These are phyloP conservation scores for Procambarus virginalis DNA, from an alignment of 1,140 invertebrate species.

Conservation along the genomic window DNA sequence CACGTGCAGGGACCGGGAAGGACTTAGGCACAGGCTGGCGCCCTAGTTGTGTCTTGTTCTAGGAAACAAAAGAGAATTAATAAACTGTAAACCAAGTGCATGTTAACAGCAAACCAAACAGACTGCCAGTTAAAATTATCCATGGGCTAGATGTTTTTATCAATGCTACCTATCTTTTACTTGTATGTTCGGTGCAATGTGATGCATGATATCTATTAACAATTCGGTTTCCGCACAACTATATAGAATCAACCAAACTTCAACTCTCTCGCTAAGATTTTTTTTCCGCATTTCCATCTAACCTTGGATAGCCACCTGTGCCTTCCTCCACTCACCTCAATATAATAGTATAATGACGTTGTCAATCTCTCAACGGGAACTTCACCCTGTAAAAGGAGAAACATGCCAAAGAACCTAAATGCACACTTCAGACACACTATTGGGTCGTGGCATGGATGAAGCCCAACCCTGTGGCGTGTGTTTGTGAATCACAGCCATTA, in stretches of 20 bases:
- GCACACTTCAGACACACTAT: conserved; percentile 8
- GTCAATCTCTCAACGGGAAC: conserved; percentile 60
- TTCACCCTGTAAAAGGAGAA: conserved; percentile 55
- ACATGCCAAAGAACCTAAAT: conserved; percentile 48
- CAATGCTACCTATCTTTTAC: not conserved
- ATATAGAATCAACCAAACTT: conserved; percentile 34
- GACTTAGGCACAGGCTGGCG: conserved; percentile 4
- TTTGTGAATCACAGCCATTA: not conserved
- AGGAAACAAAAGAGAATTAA: not conserved
- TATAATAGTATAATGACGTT: conserved; percentile 55
- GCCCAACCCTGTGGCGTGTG: conserved; percentile 1
- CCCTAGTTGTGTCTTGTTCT: conserved; percentile 17
- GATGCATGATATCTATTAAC: not conserved
- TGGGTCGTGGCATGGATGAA: not conserved
- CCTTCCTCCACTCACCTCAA: conserved; percentile 57
- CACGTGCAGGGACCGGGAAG: conserved; percentile 1
- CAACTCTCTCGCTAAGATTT: not conserved
- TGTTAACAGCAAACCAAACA: conserved; percentile 18
- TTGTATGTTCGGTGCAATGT: not conserved
- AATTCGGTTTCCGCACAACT: conserved; percentile 27
- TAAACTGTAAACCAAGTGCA: conserved; percentile 22
- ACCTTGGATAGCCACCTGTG: conserved; percentile 52
- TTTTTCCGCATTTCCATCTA: conserved; percentile 29
- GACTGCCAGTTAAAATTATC: conserved; percentile 32
- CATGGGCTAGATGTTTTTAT: conserved; percentile 40